Percentiles rank a stretch among this genome's conserved stretches.
These are phyloP conservation scores for Polyommatus icarus DNA, from an alignment of 2,888 invertebrate species.

Conservation along the genomic window DNA sequence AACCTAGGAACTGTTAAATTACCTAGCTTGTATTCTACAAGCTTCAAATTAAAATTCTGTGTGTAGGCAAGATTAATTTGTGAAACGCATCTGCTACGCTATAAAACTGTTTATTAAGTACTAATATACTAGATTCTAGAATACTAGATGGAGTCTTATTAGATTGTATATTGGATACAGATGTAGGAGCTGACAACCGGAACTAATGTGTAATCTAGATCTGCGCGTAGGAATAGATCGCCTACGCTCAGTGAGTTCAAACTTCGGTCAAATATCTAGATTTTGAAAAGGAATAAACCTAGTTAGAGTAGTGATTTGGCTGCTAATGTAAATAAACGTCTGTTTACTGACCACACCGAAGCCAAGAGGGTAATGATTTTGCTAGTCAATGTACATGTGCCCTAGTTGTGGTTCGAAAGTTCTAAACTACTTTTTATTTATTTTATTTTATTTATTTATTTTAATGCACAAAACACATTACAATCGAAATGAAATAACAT, in stretches of 20 bases:
- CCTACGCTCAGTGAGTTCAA: slow-evolving; percentile 6
- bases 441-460: too few relatives aligned
- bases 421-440: too few relatives aligned
- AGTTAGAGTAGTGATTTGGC: neutral
- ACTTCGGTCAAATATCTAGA: slow-evolving; percentile 9
- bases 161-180: neutral
- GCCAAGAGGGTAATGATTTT: neutral
- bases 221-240: slow-evolving; percentile 11
- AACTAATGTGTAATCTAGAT: slow-evolving; percentile 9
- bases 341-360: neutral
- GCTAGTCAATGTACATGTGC: neutral
- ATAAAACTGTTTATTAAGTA: too few relatives aligned
- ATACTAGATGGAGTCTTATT: neutral
- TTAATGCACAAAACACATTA: too few relatives aligned
- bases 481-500: too few relatives aligned
- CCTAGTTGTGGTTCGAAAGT: too few relatives aligned
- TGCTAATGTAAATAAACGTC: slow-evolving; percentile 14
- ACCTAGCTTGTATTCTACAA: too few relatives aligned
- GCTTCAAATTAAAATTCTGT: too few relatives aligned
- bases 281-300: slow-evolving; percentile 1
- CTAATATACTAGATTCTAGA: too few relatives aligned
- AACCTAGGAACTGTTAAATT: too few relatives aligned
- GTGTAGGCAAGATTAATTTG: too few relatives aligned
- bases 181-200: slow-evolving; percentile 3
- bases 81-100: too few relatives aligned